These are phyloP conservation scores for Drosophila nr. fundita DNA, from an alignment of 2,888 invertebrate genomes.

Conservation along the genomic window DNA sequence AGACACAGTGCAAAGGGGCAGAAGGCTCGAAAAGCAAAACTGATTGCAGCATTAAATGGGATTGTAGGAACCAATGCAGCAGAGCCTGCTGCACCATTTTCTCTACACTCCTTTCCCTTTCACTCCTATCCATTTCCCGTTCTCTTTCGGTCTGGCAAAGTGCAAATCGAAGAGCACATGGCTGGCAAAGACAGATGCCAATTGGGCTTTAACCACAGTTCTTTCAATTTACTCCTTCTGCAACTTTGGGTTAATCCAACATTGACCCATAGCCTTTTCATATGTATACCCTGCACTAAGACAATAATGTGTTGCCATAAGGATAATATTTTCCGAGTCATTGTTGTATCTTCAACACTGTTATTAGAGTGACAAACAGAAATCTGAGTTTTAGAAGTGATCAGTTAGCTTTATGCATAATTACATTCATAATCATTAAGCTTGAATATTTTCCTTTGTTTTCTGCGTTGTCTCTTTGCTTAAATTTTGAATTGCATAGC, in stretches of 20 bases:
- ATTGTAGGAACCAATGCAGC: slow-evolving; percentile 41
- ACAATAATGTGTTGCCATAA: neutral
- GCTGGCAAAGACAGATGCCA: slow-evolving; percentile 44
- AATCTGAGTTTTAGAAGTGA: neutral
- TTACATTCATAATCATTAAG: neutral
- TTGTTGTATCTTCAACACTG: neutral
- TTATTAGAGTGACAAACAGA: neutral
- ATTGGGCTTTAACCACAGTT: slow-evolving; percentile 63
- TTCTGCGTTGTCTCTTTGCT: neutral
- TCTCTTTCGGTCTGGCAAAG: slow-evolving; percentile 29
- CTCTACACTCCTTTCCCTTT: neutral
- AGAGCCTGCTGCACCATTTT: slow-evolving; percentile 1
- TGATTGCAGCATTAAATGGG: slow-evolving; percentile 75
- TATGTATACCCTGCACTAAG: slow-evolving; percentile 9
- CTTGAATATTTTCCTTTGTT: neutral
- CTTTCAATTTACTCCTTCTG: slow-evolving; percentile 37
- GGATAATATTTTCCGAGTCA: neutral
- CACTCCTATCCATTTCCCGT: neutral
- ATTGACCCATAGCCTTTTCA: neutral
- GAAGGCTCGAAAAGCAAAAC: slow-evolving; percentile 67
- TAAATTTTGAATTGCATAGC: neutral
- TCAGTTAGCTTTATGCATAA: neutral
- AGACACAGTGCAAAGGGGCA: slow-evolving; percentile 46
- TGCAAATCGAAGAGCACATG: slow-evolving; percentile 62
- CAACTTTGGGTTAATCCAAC: slow-evolving; percentile 8